Conservation (phyloP, 2,888 invertebrate genomes). For the Mythimna loreyi region DNA sequence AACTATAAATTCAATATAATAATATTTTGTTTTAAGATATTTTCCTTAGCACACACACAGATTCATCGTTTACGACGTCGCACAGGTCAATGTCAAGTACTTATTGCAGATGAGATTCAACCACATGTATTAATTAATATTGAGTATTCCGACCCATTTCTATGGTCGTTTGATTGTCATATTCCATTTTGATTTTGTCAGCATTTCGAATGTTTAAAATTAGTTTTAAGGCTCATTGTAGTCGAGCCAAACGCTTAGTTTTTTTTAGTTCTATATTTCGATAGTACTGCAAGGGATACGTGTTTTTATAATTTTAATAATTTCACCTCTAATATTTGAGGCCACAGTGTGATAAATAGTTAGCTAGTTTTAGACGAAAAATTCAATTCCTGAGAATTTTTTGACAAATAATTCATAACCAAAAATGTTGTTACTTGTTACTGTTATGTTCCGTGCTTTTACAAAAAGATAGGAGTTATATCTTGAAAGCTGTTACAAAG, state of each 20-base stretch:
- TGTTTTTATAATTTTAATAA: background rate
- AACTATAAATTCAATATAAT: background rate
- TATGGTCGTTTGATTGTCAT: slow-evolving; percentile 11
- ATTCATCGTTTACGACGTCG: slow-evolving; percentile 98
- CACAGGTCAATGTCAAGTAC: slow-evolving; percentile 98
- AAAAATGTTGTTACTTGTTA: slow-evolving; percentile 19
- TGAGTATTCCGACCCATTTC: background rate
- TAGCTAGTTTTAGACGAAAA: slow-evolving; percentile 47
- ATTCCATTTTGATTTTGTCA: slow-evolving; percentile 1
- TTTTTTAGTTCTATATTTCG: background rate
- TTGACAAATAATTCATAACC: slow-evolving; percentile 14
- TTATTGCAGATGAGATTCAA: slow-evolving; percentile 96
- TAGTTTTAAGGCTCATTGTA: slow-evolving; percentile 11
- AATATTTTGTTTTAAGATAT: slow-evolving; percentile 3
- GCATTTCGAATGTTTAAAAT: slow-evolving; percentile 5
- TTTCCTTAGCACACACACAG: slow-evolving; percentile 83
- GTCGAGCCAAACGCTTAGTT: slow-evolving; percentile 5
- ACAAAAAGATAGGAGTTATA: slow-evolving; percentile 1
- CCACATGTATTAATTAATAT: slow-evolving; percentile 90
- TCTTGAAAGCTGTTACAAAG: background rate
- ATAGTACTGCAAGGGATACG: slow-evolving; percentile 6
- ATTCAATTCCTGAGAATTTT: background rate
- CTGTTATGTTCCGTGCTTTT: slow-evolving; percentile 6
- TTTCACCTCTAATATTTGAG: background rate
- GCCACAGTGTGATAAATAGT: slow-evolving; percentile 44